Percentiles rank a stretch among this genome's conserved stretches.
These are phyloP conservation scores for Epinotia ramella DNA, from an alignment of 2,888 invertebrate species.

Conservation along the genomic window DNA sequence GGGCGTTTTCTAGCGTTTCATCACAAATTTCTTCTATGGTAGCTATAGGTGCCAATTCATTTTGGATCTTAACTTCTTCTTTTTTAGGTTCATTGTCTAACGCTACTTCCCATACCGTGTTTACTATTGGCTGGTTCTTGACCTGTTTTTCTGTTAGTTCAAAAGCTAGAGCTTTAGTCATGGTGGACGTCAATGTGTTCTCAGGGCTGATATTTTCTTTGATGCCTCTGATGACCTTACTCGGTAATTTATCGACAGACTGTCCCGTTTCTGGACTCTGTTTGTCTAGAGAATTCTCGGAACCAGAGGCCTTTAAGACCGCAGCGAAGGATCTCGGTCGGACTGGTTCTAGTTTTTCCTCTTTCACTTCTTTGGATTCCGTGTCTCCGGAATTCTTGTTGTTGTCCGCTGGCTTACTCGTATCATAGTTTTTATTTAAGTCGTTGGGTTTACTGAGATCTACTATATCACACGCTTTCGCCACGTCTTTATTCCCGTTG, in stretches of 20 bases:
- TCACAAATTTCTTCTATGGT: slow-evolving; percentile 76
- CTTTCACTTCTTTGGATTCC: slow-evolving; percentile 48
- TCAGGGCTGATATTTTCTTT: slow-evolving; percentile 88
- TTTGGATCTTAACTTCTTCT: slow-evolving; percentile 60
- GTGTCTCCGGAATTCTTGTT: slow-evolving; percentile 47
- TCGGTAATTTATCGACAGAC: slow-evolving; percentile 80
- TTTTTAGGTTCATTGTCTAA: slow-evolving; percentile 61
- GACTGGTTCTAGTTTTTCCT: slow-evolving; percentile 59
- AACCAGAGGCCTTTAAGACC: slow-evolving; percentile 75
- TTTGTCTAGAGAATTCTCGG: slow-evolving; percentile 76
- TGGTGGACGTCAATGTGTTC: slow-evolving; percentile 81
- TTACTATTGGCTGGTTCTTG: slow-evolving; percentile 60
- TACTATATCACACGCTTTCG: slow-evolving; percentile 66
- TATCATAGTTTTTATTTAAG: slow-evolving; percentile 64
- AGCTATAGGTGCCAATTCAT: slow-evolving; percentile 75
- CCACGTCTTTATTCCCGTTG: slow-evolving; percentile 56
- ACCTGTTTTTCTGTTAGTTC: slow-evolving; percentile 69
- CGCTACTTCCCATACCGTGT: slow-evolving; percentile 61
- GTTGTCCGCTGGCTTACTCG: slow-evolving; percentile 49
- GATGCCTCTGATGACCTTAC: slow-evolving; percentile 84
- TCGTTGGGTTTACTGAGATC: slow-evolving; percentile 80
- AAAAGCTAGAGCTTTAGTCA: slow-evolving; percentile 71
- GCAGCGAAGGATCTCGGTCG: slow-evolving; percentile 78
- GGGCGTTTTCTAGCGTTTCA: slow-evolving; percentile 62
- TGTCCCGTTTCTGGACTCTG: slow-evolving; percentile 76